A percentile compares a stretch with the other conserved stretches of the same genome.
Conservation (phyloP, 2,797 vertebrate species). For the Myotis pilosus region DNA sequence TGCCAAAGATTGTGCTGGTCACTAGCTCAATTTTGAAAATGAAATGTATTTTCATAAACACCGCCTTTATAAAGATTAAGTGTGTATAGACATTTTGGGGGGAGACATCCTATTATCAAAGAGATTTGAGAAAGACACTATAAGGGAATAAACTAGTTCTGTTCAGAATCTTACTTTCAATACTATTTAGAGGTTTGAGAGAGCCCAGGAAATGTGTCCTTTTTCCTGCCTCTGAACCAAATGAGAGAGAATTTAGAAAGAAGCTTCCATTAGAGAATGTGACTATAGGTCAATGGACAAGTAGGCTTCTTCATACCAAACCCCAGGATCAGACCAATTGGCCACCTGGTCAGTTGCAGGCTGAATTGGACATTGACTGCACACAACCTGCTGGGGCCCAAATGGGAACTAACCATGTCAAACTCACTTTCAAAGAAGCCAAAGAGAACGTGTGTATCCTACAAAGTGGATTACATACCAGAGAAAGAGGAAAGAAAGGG, state of each 20-base stretch:
- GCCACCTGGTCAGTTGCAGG: background rate
- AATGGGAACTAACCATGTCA: accelerated
- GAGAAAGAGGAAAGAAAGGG: background rate
- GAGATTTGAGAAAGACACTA: background rate
- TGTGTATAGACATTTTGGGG: no score
- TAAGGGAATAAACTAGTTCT: background rate
- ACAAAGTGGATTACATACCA: background rate
- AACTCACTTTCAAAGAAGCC: background rate
- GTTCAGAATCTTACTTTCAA: background rate
- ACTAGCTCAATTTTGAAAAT: no score
- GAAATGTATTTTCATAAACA: no score
- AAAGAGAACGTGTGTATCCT: background rate
- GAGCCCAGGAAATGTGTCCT: background rate
- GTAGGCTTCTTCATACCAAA: background rate
- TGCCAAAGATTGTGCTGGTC: background rate
- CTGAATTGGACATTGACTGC: background rate
- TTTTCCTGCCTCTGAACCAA: background rate
- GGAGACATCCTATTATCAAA: background rate
- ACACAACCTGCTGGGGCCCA: no score
- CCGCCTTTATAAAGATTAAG: no score
- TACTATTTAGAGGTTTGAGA: background rate
- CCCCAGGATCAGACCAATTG: background rate
- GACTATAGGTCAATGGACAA: background rate
- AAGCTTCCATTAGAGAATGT: background rate
- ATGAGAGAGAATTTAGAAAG: background rate